phyloP scores from a whole-genome alignment of 1,140 invertebrate genomes.

The Tenebrio molitor region DNA sequence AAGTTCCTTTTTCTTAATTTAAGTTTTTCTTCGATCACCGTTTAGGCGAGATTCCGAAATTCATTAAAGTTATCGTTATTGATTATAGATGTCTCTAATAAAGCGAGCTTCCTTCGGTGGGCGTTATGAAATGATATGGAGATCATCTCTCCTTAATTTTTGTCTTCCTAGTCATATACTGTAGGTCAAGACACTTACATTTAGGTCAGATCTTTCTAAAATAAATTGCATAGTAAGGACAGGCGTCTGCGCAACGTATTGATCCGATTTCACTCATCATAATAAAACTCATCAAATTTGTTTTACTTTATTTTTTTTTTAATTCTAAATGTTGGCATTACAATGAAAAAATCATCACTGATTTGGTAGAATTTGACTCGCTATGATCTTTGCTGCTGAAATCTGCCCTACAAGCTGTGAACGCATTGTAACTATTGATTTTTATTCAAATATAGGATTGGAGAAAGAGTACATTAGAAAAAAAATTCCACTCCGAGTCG shows the following conservation, averaged over 20 bases:
- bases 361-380: too few relatives aligned
- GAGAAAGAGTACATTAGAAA: too few relatives aligned
- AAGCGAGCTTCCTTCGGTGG: too few relatives aligned
- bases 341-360: background rate
- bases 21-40: background rate
- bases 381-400: too few relatives aligned
- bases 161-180: conserved; percentile 1
- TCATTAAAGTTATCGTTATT: background rate
- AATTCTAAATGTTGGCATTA: background rate
- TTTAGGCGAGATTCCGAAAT: background rate
- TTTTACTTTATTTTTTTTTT: conserved; percentile 5
- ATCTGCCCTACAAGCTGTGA: too few relatives aligned
- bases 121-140: background rate
- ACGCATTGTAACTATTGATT: conserved; percentile 1
- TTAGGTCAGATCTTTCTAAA: conserved; percentile 29
- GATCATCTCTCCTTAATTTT: background rate
- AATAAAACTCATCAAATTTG: background rate
- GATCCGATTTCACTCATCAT: conserved; percentile 19
- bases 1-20: too few relatives aligned
- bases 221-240: conserved; percentile 18
- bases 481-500: too few relatives aligned
- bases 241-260: conserved; percentile 16
- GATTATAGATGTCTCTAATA: background rate
- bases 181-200: conserved; percentile 15
- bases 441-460: background rate